A percentile compares a stretch with the other conserved stretches of the same genome.
Conservation (phyloP, 1,140 invertebrate genomes). For the Micrasema longulum region DNA sequence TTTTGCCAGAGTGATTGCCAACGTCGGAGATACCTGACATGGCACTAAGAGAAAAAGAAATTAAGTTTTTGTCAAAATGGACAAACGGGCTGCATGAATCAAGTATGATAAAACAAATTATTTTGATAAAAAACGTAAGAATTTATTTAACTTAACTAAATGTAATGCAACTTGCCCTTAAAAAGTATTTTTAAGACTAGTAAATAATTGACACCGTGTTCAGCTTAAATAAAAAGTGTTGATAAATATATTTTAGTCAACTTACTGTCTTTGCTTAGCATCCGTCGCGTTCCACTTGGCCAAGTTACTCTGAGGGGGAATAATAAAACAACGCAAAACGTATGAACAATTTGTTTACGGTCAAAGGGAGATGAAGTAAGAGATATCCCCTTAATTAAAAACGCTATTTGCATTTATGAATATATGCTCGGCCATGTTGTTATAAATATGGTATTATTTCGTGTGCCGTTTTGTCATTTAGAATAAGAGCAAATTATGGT, state of each 20-base stretch:
- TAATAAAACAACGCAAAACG: constrained; percentile 1
- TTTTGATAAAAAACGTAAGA: too few species aligned
- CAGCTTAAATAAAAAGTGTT: too few species aligned
- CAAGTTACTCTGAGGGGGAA: neutral
- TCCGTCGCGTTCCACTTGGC: neutral
- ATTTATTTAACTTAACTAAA: too few species aligned
- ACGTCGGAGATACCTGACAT: too few species aligned
- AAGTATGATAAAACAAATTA: too few species aligned
- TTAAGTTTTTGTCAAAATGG: too few species aligned
- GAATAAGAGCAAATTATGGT: constrained; percentile 28
- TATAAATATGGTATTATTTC: constrained; percentile 33
- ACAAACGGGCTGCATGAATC: too few species aligned
- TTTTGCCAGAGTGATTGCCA: too few species aligned
- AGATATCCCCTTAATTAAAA: constrained; percentile 38
- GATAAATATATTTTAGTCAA: neutral
- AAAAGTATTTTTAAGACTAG: too few species aligned
- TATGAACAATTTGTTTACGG: constrained; percentile 36
- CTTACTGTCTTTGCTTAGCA: neutral
- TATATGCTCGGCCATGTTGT: constrained; percentile 28
- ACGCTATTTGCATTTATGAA: constrained; percentile 40
- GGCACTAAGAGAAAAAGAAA: too few species aligned
- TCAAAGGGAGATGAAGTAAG: constrained; percentile 26
- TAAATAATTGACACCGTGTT: too few species aligned
- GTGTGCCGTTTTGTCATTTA: constrained; percentile 17
- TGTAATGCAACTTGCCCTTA: too few species aligned